Conservation (phyloP, 2,797 vertebrate genomes). For the Leptodactylus fallax region DNA sequence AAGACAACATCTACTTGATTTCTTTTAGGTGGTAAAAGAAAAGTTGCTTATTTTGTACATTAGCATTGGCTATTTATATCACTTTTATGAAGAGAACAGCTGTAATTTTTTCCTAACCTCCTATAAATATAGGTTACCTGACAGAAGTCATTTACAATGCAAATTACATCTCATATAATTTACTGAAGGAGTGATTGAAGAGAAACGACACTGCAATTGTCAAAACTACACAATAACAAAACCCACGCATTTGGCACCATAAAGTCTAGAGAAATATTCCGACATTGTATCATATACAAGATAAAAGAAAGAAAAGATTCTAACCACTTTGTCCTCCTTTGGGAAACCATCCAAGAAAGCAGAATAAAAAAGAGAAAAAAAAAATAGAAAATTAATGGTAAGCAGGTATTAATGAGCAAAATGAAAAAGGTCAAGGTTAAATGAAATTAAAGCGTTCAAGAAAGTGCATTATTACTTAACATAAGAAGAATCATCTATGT, state of each 20-base stretch:
- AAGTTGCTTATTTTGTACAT: conserved; percentile 2
- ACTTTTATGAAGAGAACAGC: conserved; percentile 40
- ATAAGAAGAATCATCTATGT: conserved; percentile 44
- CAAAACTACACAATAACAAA: conserved; percentile 55
- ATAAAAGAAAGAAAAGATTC: conserved; percentile 86
- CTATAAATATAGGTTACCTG: conserved; percentile 51
- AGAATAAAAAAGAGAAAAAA: conserved; percentile 80
- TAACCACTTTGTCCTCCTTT: conserved; percentile 99
- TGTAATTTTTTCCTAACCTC: conserved; percentile 46
- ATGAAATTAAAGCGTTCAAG: conserved; percentile 54
- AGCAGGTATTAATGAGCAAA: conserved; percentile 72
- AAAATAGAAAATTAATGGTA: conserved; percentile 76
- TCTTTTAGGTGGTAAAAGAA: background rate
- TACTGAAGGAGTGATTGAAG: conserved; percentile 39
- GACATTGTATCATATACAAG: conserved; percentile 72
- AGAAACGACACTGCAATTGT: conserved; percentile 32
- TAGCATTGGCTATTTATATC: conserved; percentile 38
- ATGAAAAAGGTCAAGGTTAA: conserved; percentile 61
- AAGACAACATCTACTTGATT: background rate
- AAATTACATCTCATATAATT: conserved; percentile 52
- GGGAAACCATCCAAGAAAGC: conserved; percentile 96
- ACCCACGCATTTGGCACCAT: conserved; percentile 56
- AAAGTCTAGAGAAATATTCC: conserved; percentile 58
- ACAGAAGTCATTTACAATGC: conserved; percentile 53
- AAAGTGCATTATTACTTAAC: conserved; percentile 57